Evolutionary conservation across 2,113 vertebrate genomes (phyloP), one percentile per base, ranked within the genome.

Genomic region (Lepidothrix coronata): DNA sequence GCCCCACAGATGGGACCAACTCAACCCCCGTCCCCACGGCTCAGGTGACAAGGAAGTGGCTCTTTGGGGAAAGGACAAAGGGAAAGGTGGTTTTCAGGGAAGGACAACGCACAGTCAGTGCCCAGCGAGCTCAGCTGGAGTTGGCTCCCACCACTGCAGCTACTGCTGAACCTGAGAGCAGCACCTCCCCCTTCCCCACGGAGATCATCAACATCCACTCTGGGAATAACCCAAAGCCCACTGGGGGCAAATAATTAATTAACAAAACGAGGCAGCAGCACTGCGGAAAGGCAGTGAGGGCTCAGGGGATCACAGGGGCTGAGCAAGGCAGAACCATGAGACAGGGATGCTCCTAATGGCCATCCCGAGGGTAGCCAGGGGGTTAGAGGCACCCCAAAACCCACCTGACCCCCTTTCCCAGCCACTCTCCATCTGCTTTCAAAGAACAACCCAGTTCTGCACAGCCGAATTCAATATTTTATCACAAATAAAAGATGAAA

Each of bases 401-500:
- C 31, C 65, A 11, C 31, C 37, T 5, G 39, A 41, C 35, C 74
- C 5, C 0, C 8, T 3, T 14, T 7, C 55, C 41, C 16, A 8
- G 65, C 41, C 0, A 0, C 62, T 31, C 65, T 54, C 67, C 62
- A 43, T 80, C 62, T 1, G 30, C 93, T 94, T 86, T 63, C 95
- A 86, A 66, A 91, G 88, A 65, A 95, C 55, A 81, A 6, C 41
- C 49, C 89, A 16, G 5, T 33, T 81, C 84, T 43, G 84, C 44
- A 11, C 58, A n/a, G 66, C 46, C 3, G 61, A 82, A 24, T 25
- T 94, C 70, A 52, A 13, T 74, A 55, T 77, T 95, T 95, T 67
- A 74, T 81, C 68, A 2, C 89, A 67, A 82, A 85, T 61, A 87
- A 87, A 91, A 88, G 76, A 95, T 89, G 79, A 95, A 91, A 94